Percentiles rank a stretch among this genome's conserved stretches.
Evolutionary conservation across 2,888 invertebrate species (phyloP).

Genomic region (Machimus atricapillus): DNA sequence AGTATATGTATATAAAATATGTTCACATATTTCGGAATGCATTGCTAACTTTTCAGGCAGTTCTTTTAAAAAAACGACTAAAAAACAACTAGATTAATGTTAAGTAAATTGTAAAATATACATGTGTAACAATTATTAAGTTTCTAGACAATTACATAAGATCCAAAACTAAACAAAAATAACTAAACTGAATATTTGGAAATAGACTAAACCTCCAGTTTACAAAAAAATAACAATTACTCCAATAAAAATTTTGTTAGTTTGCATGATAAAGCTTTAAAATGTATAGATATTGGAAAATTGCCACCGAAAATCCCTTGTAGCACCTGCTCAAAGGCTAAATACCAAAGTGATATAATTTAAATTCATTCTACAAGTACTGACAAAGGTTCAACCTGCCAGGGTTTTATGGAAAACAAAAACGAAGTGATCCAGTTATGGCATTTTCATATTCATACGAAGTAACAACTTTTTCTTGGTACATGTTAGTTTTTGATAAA

Average conservation of each 20-base stretch:
- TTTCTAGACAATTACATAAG: neutral
- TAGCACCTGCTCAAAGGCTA: neutral
- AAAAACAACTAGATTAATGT: neutral
- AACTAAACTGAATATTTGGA: neutral
- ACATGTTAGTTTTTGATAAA: neutral
- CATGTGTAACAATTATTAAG: neutral
- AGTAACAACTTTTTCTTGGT: neutral
- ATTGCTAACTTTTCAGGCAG: neutral
- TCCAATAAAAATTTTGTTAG: neutral
- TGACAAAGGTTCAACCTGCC: no score
- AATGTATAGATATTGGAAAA: neutral
- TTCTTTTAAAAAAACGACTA: neutral
- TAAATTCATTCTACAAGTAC: neutral
- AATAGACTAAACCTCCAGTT: neutral
- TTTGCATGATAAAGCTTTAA: neutral
- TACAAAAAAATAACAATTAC: neutral
- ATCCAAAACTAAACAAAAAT: neutral
- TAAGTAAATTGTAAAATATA: neutral
- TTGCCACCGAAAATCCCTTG: neutral
- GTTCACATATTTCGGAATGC: conserved; percentile 14
- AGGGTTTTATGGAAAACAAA: neutral
- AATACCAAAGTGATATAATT: no score
- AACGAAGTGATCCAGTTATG: neutral
- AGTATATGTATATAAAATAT: neutral
- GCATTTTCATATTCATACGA: neutral